Base-by-base conservation (phyloP, 2,797 vertebrate species). In the Tragelaphus oryx region DNA sequence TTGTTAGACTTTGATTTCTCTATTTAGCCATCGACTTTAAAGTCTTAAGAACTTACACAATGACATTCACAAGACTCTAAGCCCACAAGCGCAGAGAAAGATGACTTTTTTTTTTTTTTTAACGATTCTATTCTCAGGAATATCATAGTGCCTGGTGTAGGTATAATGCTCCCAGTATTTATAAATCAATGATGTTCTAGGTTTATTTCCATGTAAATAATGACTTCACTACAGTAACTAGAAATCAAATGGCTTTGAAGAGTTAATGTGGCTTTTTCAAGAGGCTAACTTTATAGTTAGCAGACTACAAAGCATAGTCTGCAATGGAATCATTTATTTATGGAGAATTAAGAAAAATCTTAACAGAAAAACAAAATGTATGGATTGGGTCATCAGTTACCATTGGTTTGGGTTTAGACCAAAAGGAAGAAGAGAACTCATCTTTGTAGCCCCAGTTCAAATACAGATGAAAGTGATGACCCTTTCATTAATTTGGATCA, bases 261-360 rank as follows among this genome's bases (percentile, higher is more conserved):
- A 89, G 54, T 83, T 92, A 87, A 78, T 28, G 16, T 9, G 22
- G 20, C 13, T 82, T 91, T 90, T 88, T 65, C 3, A 94, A 89
- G 55, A 81, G 12, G 16, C 44, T 68, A 54, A 57, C 90, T 78
- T 84, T 81, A 83, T 1, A 81, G 16, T 59, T 84, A 71, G 75
- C 80, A 87, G n/a, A 84, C 26, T 54, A 78, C 30, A 68, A 80
- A 81, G 28, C 81, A 0, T 24, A 81, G 13, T 85, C 30, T 88
- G 20, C 74, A 87, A 41, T 41, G 4, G 48, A 82, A 76, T 88
- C 16, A 84, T 62, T 76, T 57, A 84, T 59, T 74, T 48, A 48
- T 76, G 8, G 18, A 95, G 52, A 94, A 96, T 60, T 87, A 89
- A 95, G 55, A 60, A 60, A 75, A 78, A 84, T 68, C 28, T 92